Evolutionary conservation across 1,140 invertebrate species (phyloP).

Genomic region (Amyelois transitella): DNA sequence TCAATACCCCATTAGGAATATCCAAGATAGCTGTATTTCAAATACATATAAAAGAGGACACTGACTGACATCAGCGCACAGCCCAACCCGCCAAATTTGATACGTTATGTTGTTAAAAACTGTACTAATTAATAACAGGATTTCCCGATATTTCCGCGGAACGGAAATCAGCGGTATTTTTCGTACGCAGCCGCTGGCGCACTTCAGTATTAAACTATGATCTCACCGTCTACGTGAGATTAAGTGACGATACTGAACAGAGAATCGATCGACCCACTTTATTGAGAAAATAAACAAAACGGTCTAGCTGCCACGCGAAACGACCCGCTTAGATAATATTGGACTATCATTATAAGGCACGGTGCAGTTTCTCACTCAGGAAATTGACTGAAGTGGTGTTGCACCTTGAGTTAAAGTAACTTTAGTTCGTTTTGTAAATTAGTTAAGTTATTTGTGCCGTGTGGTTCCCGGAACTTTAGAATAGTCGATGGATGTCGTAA

Average conservation of each 20-base stretch:
- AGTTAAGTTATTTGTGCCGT: not conserved
- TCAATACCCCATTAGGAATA: too few relatives aligned
- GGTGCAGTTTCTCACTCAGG: not conserved
- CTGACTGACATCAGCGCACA: too few relatives aligned
- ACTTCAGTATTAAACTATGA: not conserved
- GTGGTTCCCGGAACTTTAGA: too few relatives aligned
- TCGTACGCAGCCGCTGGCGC: not conserved
- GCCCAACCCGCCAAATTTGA: too few relatives aligned
- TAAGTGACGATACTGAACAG: constrained; percentile 49
- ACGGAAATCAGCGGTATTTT: not conserved
- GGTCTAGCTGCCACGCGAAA: not conserved
- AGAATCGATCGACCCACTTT: constrained; percentile 49
- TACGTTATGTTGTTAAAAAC: too few relatives aligned
- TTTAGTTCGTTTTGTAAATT: not conserved
- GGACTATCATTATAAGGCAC: not conserved
- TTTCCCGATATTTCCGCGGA: too few relatives aligned
- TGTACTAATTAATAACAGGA: too few relatives aligned
- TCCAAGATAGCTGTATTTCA: too few relatives aligned
- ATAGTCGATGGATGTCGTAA: too few relatives aligned
- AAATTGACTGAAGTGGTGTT: not conserved
- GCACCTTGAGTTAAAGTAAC: not conserved
- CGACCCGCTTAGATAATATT: not conserved
- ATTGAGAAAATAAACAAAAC: constrained; percentile 37
- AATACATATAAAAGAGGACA: too few relatives aligned
- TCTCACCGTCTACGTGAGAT: constrained; percentile 51